Conservation (phyloP, 2,113 vertebrate species). For the Cryptotis parvus region DNA sequence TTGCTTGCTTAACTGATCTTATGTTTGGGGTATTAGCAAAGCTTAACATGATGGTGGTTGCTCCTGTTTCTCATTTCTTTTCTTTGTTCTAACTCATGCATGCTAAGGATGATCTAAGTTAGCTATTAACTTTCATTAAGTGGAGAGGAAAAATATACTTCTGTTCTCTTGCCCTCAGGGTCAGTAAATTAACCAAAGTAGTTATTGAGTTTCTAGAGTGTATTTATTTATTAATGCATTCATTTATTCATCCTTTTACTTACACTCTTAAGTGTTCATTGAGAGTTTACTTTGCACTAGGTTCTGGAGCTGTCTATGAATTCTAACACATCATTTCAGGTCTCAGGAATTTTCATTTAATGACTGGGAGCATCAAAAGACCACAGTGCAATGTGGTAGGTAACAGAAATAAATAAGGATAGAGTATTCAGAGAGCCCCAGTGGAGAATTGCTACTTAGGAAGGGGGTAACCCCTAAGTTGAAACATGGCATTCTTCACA, state of each 20-base stretch:
- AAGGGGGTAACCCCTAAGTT: background rate
- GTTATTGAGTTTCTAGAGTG: slow-evolving; percentile 13
- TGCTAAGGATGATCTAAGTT: slow-evolving; percentile 32
- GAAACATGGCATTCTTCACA: background rate
- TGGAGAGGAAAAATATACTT: background rate
- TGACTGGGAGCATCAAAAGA: background rate
- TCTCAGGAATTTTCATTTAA: background rate
- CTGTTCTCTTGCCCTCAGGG: background rate
- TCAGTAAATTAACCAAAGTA: background rate
- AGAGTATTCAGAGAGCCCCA: background rate
- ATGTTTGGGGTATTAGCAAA: slow-evolving; percentile 19
- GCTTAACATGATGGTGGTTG: slow-evolving; percentile 4
- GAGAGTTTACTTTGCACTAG: background rate
- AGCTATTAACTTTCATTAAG: background rate
- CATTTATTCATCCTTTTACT: slow-evolving; percentile 4
- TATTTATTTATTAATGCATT: background rate
- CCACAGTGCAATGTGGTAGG: background rate
- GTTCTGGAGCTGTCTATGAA: background rate
- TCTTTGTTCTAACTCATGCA: background rate
- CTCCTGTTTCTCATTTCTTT: slow-evolving; percentile 35
- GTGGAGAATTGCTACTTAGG: background rate
- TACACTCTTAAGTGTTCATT: background rate
- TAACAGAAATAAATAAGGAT: background rate
- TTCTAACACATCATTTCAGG: background rate
- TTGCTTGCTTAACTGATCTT: slow-evolving; percentile 6